Evolutionary conservation across 2,797 vertebrate genomes (phyloP), one percentile per base, ranked within the genome.

Genomic region (Alcedo quadribrachys): DNA sequence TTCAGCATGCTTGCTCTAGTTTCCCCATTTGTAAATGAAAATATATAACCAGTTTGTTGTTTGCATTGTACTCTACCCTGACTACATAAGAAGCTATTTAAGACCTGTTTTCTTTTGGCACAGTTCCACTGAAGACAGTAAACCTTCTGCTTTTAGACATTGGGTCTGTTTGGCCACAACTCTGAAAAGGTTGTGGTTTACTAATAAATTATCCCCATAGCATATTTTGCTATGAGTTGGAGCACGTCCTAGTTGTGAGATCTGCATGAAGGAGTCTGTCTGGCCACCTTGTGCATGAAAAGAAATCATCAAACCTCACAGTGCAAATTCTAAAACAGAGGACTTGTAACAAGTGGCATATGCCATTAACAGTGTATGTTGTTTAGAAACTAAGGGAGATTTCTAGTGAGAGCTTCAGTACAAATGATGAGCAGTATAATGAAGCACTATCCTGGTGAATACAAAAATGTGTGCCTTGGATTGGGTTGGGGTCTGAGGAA

Each of bases 101-200:
- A 88, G 53, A 45, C 33, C 2, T 70, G 13, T 32, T 92, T 93
- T 78, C 43, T 89, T 74, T 61, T 87, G 85, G 58, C 87, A 71
- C 22, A 66, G 15, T 78, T 92, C 63, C 80, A 57, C 33, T 57
- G 61, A 53, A 87, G 58, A 66, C 11, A 75, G 55, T 55, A 63
- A 71, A 89, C 50, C 42, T 91, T 83, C 83, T 91, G 77, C 85
- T 88, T 88, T 78, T 86, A 83, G 32, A 33, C 57, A 18, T 80
- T 63, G 67, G 40, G 40, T 60, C 35, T 87, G 53, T 94, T 94
- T 90, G 74, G 80, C 65, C 61, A 84, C 81, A 84, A 57, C 45
- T 85, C 50, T 58, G 33, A 24, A 77, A 77, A 84, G 35, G 40
- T 71, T 51, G 22, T 68, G 8, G 84, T 90, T 95, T 62, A 45